Evolutionary conservation across 1,140 invertebrate species (phyloP), one percentile per base, ranked within the genome.

Genomic region (Reticulitermes speratus): DNA sequence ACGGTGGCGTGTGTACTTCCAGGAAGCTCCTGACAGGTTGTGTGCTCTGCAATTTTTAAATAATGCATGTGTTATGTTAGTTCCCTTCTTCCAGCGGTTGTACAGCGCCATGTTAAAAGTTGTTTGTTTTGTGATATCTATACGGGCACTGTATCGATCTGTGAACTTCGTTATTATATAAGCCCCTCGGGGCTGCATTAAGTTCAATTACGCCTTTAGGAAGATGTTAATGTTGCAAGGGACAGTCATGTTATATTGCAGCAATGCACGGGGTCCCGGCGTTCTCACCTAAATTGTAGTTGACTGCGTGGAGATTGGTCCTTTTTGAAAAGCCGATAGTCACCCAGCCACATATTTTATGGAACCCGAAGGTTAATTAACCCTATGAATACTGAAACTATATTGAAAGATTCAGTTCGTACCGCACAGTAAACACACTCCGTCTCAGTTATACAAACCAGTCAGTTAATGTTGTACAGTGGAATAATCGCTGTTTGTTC

Each of bases 221-320:
- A 75, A 75, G 65, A 75, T 75, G 65, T 75, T 75, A 75, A 75
- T 75, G 3, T 75, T 75, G n/a, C n/a, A 75, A n/a, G 65, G 65
- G 25, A 75, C 65, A 75, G 65, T 75, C 65, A n/a, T 9, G 16
- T 75, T 16, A 3, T 75, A 25, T 8, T 75, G 7, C 65, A 75
- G 1, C 19, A 55, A 14, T 55, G 5, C 52, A 55, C 52, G 19
- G 52, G 1, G 19, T 55, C 14, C 52, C 14, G 9, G 52, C 19
- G 0, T 55, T 55, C 14, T 55, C 1, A 55, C 52, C 52, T 12
- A 55, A 16, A 16, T 16, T 5, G 14, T 16, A 55, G 52, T 14
- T 55, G 19, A 48, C 3, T 16, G 0, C 45, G 14, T 48, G 45
- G 9, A 48, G 9, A 48, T 48, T 38, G 38, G 45, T 48, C 45